phyloP scores from a whole-genome alignment of 2,888 invertebrate genomes.

The Laspeyria flexula region DNA sequence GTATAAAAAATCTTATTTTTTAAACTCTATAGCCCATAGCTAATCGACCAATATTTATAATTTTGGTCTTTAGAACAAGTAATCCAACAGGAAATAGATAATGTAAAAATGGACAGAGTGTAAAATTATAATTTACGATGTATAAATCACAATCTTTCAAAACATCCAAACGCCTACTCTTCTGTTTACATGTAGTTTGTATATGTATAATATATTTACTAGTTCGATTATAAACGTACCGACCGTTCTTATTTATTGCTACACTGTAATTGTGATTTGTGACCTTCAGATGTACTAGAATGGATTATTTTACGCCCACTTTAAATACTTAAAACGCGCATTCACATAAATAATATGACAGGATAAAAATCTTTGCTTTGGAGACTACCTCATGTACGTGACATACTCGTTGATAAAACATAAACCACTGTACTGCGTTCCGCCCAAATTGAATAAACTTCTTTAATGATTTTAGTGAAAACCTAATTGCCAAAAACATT shows the following conservation, averaged over 20 bases:
- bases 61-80: not conserved
- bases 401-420: not conserved
- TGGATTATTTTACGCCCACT: slow-evolving; percentile 55
- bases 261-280: slow-evolving; percentile 52
- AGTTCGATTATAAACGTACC: slow-evolving; percentile 36
- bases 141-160: slow-evolving; percentile 19
- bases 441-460: too few species aligned
- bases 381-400: not conserved
- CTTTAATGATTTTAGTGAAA: too few species aligned
- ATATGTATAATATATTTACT: slow-evolving; percentile 34
- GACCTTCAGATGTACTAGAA: slow-evolving; percentile 52
- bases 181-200: slow-evolving; percentile 27
- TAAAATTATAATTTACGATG: slow-evolving; percentile 1
- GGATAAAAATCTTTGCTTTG: slow-evolving; percentile 38
- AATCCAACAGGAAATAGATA: not conserved
- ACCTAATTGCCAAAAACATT: too few species aligned
- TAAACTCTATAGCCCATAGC: too few species aligned
- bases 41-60: not conserved
- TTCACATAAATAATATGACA: slow-evolving; percentile 44
- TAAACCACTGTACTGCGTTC: too few species aligned
- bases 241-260: slow-evolving; percentile 54
- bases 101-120: not conserved
- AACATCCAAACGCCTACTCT: slow-evolving; percentile 25
- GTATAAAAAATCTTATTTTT: too few species aligned
- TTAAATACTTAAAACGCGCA: slow-evolving; percentile 40